Evolutionary conservation across 1,140 invertebrate species (phyloP), one percentile per base, ranked within the genome.

Genomic region (Babylonia areolata): DNA sequence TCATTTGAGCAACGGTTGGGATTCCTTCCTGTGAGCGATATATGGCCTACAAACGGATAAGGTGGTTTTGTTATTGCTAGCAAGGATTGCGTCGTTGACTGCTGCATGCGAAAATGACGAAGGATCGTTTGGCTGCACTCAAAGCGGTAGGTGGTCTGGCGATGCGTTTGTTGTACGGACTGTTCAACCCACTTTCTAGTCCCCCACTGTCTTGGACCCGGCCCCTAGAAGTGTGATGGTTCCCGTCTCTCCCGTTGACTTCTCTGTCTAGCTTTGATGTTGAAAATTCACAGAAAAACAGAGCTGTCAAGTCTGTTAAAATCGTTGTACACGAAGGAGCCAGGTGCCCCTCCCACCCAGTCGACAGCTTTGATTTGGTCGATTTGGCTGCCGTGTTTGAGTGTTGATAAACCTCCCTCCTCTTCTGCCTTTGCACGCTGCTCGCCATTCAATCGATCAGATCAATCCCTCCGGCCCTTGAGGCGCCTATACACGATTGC

Each of bases 71-170:
- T 78, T 82, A 85, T 80, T 46, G 64, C 87, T 51, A 64, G 85
- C 46, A 86, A 37, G 64, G 77, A 64, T 51, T 83, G 79, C 75
- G n/a, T 73, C 79, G 54, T 28, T 73, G 73, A 73, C 42, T 79
- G 51, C 78, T 84, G 82, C 77, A 51, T 86, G 81, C 84, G 81
- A 92, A 90, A 95, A 99, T 99, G 98, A 98, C 97, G 95, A 99
- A 98, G 96, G 98, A 99, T 96, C 97, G 98, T 96, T 97, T 99
- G 96, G 97, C 97, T 95, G 98, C 97, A 94, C 96, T 98, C 91
- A 97, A 97, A 96, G 97, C 97, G 96, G 97, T 98, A 96, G 96
- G 97, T 96, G 90, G 90, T 79, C 31, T 73, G 71, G 33, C 42
- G 31, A 58, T 69, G 42, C 31, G 3, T 81, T 37, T 69, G 37